Base-by-base conservation (phyloP, 1,140 invertebrate species). In the Orius insidiosus region DNA sequence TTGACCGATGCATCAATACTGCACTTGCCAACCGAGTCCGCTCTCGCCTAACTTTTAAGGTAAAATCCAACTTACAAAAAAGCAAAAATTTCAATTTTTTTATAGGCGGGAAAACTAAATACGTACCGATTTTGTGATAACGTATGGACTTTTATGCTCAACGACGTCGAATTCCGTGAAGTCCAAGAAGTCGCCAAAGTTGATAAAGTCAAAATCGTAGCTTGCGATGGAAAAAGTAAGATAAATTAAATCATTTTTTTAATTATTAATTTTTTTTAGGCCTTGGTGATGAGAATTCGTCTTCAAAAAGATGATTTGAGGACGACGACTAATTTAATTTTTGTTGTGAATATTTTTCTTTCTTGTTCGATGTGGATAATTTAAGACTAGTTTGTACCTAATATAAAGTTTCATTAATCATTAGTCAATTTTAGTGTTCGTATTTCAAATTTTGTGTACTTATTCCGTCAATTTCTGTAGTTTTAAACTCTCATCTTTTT, bases 41-140 rank as follows among this genome's bases (percentile, higher is more conserved):
- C 62, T 87, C 86, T 35, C 74, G 88, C 58, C 71, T 96, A 45
- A 87, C 82, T 19, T 96, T 97, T 61, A 95, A 94, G 70, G 76
- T 78, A 64, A 55, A 24, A 24, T 24, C 24, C n/a, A 38, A 10
- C 18, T 41, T 15, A 5, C 10, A 5, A 4, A 15, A 13, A 6
- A 10, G 11, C 39, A 7, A 24, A 24, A 24, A 24, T 37, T 18
- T 54, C 51, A 58, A 39, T 51, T 52, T 60, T 62, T 55, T n/a
- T n/a, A n/a, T 56, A 85, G 79, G 89, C 90, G 53, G 87, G 85
- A 31, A 95, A 95, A 72, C 68, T 99, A 50, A 94, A 94, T 59
- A 98, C 94, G 0, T 99, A 98, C 63, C 75, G 95, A 57, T 99
- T 98, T 69, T 99, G 95, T 75, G 95, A 99, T 69, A 98, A 98